A percentile compares a stretch with the other conserved stretches of the same genome.
These are phyloP conservation scores for Butorides virescens DNA, from an alignment of 2,113 vertebrate species.

Conservation along the genomic window DNA sequence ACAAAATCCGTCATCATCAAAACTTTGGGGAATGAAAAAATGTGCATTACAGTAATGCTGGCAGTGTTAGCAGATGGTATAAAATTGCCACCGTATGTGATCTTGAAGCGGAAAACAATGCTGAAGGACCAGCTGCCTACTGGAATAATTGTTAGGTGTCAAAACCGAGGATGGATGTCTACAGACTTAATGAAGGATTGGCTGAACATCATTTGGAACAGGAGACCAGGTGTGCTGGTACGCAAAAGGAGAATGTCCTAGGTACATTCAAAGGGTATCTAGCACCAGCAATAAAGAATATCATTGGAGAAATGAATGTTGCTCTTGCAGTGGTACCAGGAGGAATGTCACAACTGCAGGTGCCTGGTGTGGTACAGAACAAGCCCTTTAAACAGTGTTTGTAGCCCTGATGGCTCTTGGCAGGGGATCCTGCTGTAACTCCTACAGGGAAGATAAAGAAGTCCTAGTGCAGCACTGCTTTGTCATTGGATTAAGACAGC, in stretches of 20 bases:
- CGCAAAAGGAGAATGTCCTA: neutral
- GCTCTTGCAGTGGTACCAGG: neutral
- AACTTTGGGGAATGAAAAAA: constrained; percentile 61
- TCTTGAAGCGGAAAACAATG: constrained; percentile 67
- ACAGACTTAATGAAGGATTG: constrained; percentile 55
- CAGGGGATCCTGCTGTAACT: neutral
- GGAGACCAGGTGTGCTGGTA: constrained; percentile 35
- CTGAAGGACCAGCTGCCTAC: constrained; percentile 65
- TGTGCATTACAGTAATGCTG: constrained; percentile 45
- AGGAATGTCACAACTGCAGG: neutral
- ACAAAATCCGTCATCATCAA: constrained; percentile 56
- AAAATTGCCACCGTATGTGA: constrained; percentile 71
- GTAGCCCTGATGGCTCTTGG: neutral
- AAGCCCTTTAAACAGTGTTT: neutral
- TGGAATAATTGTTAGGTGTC: constrained; percentile 67
- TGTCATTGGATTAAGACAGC: neutral
- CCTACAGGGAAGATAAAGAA: neutral
- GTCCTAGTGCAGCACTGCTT: neutral
- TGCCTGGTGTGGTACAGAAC: neutral
- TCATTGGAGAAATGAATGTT: neutral
- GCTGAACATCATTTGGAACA: constrained; percentile 1
- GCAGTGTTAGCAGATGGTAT: constrained; percentile 63
- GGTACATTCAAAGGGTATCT: neutral
- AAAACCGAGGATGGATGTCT: constrained; percentile 61
- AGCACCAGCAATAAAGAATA: neutral